Evolutionary conservation across 2,888 invertebrate genomes (phyloP).

Genomic region (Timandra comae): DNA sequence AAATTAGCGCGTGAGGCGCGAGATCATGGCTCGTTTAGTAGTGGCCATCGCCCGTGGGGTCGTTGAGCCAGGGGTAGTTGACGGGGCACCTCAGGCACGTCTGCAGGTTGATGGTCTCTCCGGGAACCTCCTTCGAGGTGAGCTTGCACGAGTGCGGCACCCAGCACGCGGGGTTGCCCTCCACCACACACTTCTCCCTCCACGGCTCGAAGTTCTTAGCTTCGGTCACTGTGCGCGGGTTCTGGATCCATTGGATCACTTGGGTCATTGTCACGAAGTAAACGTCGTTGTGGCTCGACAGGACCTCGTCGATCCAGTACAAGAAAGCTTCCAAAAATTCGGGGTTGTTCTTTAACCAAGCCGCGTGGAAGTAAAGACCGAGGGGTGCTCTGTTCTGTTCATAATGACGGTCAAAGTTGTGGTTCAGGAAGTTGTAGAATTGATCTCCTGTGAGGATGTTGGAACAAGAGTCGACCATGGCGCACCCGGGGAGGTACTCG

Average conservation of each 20-base stretch:
- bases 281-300: slow-evolving; percentile 90
- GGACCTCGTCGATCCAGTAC: slow-evolving; percentile 94
- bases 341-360: slow-evolving; percentile 94
- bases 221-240: slow-evolving; percentile 88
- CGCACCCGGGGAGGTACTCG: slow-evolving; percentile 92
- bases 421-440: slow-evolving; percentile 95
- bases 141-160: slow-evolving; percentile 94
- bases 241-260: slow-evolving; percentile 97
- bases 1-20: slow-evolving; percentile 60
- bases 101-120: slow-evolving; percentile 94
- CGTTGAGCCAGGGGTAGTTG: slow-evolving; percentile 96
- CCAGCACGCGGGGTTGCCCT: slow-evolving; percentile 89
- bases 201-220: slow-evolving; percentile 95
- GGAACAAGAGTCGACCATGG: slow-evolving; percentile 96
- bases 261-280: slow-evolving; percentile 98
- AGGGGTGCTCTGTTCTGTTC: slow-evolving; percentile 92
- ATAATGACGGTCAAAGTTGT: slow-evolving; percentile 95
- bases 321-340: slow-evolving; percentile 94
- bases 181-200: slow-evolving; percentile 95
- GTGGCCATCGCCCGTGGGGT: slow-evolving; percentile 92
- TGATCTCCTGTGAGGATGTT: slow-evolving; percentile 94
- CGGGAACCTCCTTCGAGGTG: slow-evolving; percentile 94
- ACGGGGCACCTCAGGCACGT: slow-evolving; percentile 95
- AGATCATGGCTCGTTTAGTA: slow-evolving; percentile 80
- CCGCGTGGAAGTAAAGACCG: slow-evolving; percentile 95